These are phyloP conservation scores for Sminthurinus aureus DNA, from an alignment of 2,888 invertebrate species.

Conservation along the genomic window DNA sequence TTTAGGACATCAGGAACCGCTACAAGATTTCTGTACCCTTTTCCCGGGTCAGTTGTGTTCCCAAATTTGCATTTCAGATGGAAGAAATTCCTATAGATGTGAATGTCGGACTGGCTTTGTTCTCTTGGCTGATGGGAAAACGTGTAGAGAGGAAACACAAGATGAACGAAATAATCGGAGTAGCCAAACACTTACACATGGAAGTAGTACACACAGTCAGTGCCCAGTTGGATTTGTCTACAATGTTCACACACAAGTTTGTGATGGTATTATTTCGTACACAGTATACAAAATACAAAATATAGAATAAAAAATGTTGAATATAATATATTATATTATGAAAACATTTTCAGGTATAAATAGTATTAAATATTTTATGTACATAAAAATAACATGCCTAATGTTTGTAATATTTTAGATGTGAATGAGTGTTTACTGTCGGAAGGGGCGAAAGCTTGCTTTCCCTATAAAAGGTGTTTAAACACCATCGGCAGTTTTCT, in stretches of 20 bases:
- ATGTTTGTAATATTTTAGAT: conserved; percentile 67
- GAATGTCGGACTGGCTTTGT: conserved; percentile 74
- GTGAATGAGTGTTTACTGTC: conserved; percentile 75
- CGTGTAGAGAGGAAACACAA: not conserved
- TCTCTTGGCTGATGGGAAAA: conserved; percentile 66
- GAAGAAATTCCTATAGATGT: conserved; percentile 73
- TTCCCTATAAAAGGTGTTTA: conserved; percentile 63
- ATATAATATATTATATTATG: not conserved
- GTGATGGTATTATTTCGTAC: conserved; percentile 58
- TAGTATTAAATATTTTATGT: not conserved
- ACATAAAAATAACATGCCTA: not conserved
- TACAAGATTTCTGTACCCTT: conserved; percentile 68
- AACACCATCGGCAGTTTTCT: conserved; percentile 65
- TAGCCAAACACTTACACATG: not conserved
- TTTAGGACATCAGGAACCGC: not conserved
- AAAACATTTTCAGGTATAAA: not conserved
- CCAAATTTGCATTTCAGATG: conserved; percentile 78
- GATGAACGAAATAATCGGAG: not conserved
- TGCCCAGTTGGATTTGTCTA: conserved; percentile 61
- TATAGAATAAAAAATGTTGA: not conserved
- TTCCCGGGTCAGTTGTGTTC: conserved; percentile 73
- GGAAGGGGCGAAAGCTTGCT: conserved; percentile 67
- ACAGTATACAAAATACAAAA: too few species aligned
- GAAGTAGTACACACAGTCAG: conserved; percentile 24
- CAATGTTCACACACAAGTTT: conserved; percentile 60